Conservation (phyloP, 2,888 invertebrate genomes). For the Baronia brevicornis region DNA sequence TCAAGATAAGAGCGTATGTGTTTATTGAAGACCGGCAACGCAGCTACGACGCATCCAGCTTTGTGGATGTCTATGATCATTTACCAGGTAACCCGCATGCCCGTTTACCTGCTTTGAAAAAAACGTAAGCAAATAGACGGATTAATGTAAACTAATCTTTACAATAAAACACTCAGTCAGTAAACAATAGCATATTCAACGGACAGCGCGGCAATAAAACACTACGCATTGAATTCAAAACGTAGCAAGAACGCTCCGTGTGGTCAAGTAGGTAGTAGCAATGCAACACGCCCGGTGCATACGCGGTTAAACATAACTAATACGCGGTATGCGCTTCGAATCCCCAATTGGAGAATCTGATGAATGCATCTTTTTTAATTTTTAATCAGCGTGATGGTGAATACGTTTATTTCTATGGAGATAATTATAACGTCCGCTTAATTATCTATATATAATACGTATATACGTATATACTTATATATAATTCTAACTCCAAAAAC, state of each 20-base stretch:
- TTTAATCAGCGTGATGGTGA: slow-evolving; percentile 2
- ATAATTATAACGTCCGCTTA: too few relatives aligned
- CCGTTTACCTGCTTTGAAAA: too few relatives aligned
- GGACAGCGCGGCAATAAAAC: slow-evolving; percentile 44
- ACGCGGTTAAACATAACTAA: slow-evolving; percentile 35
- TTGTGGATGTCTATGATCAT: too few relatives aligned
- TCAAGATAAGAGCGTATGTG: too few relatives aligned
- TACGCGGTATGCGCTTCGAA: slow-evolving; percentile 24
- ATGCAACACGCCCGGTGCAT: slow-evolving; percentile 33
- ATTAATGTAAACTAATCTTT: slow-evolving; percentile 4
- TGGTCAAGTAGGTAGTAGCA: slow-evolving; percentile 52
- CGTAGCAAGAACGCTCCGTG: slow-evolving; percentile 49
- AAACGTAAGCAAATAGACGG: slow-evolving; percentile 6
- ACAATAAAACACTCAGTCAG: slow-evolving; percentile 27
- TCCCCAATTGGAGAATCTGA: slow-evolving; percentile 7
- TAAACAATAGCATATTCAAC: slow-evolving; percentile 44
- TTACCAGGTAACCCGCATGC: too few relatives aligned
- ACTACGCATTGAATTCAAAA: slow-evolving; percentile 47
- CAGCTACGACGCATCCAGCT: too few relatives aligned
- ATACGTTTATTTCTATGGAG: too few relatives aligned
- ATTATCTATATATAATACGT: too few relatives aligned
- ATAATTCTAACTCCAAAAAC: too few relatives aligned
- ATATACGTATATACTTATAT: too few relatives aligned
- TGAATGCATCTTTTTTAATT: slow-evolving; percentile 4
- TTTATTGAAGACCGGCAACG: too few relatives aligned